Evolutionary conservation across 2,797 vertebrate species (phyloP), one percentile per base, ranked within the genome.

Genomic region (Galaxias olidus): DNA sequence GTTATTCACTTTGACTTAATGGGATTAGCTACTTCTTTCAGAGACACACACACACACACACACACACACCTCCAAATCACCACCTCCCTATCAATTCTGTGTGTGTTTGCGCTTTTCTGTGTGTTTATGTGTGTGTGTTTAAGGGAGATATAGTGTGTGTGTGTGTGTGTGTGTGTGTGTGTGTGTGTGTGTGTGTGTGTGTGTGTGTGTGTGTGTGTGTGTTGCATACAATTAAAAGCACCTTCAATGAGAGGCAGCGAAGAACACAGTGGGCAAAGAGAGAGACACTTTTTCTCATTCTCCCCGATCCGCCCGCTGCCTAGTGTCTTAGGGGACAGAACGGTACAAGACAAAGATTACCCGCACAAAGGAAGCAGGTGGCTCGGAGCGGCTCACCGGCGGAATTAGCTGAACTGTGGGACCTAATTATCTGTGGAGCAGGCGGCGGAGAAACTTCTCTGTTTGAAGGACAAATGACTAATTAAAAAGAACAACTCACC

Each of bases 1-100:
- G 93, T 95, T 96, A 95, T 95, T 95, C 95, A 95, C 94, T 94
- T 92, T 93, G 93, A 95, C 94, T 96, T 95, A 96, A 96, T 94
- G 90, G 93, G 94, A 95, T 96, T 95, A 94, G 90, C 90, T 91
- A 88, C 90, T 53, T 85, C 75, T 86, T 90, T 92, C 10, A 47
- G 51, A 55, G 56, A 17, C 17, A 18, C 51, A 12, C 51, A 53
- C 18, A 18, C 18, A 17, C 66, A 82, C 74, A 83, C 77, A 76
- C 84, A 86, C 73, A 83, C 72, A 86, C 82, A 82, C 82, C 75
- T 83, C 79, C 14, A 84, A 86, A 83, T 78, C 79, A 83, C 81
- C 82, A 83, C 75, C 69, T 79, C 71, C 48, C 75, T 75, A 81
- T 74, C 75, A 68, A 67, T 48, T 71, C 11, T 15, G 47, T 5